Evolutionary conservation across 2,888 invertebrate genomes (phyloP), one percentile per base, ranked within the genome.

Genomic region (Crossocerus cetratus): DNA sequence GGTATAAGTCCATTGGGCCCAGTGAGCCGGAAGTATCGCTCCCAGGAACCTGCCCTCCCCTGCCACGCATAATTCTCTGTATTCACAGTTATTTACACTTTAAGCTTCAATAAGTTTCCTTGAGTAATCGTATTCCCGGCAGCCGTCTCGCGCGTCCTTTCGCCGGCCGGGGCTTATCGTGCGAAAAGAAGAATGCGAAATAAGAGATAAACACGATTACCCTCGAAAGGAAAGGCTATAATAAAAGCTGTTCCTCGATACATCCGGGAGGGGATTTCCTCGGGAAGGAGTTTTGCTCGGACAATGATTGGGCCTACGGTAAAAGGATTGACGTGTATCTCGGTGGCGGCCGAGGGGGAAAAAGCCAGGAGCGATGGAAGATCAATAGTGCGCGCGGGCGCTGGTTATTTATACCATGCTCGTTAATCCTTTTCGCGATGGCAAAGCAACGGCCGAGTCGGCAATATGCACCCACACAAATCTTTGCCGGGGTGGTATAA

Each of bases 261-360:
- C 8, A 11, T 32, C 5, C 11, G 32, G 32, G 1, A 0, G 5
- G 8, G 8, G 32, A 32, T 32, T 32, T 32, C 32, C 8, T 3
- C 49, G 49, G 13, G 4, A 49, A 16, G 49, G 49, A 3, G 49
- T 49, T 49, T 1, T 49, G 13, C n/a, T 16, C 49, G 16, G 58
- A 65, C 76, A 76, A 81, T 78, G 76, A 80, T 81, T 82, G 80
- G 53, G 57, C 59, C 49, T 60, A 49, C 65, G 69, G 72, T 65
- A 73, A 69, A 70, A 76, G 69, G 65, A 54, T 59, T 69, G 76
- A 69, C 69, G 53, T 53, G 61, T 55, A 21, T 54, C 54, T 43
- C 55, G 13, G 43, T 11, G 32, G 2, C 13, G 14, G 61, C 32
- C 14, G 54, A 53, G 63, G 60, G 60, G 68, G 58, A 62, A 70